Evolutionary conservation across 2,113 vertebrate species (phyloP), one percentile per base, ranked within the genome.

Genomic region (Arothron firmamentum): DNA sequence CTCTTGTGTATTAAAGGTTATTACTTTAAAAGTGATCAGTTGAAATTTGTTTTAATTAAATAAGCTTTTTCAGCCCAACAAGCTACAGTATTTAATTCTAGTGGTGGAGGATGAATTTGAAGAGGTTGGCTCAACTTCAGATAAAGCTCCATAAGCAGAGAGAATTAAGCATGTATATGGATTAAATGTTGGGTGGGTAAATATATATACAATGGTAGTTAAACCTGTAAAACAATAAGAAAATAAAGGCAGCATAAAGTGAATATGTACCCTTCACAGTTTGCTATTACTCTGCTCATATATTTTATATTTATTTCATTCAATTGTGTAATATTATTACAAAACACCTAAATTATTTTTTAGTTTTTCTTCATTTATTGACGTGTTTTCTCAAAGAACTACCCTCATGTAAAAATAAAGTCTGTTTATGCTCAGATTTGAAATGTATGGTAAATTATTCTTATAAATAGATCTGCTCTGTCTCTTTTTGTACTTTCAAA

Each of bases 341-440:
- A 88, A 46, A 84, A 74, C 72, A 88, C 89, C 88, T 95, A 97
- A 97, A 92, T 96, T 96, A 95, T 97, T 90, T 91, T 91, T 93
- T 82, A 68, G 79, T 93, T 91, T 90, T 86, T 84, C 73, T 83
- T 80, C 79, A 88, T 83, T 86, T 91, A 81, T 85, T 85, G 77
- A 80, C 80, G 72, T 90, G 89, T 89, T 88, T 92, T 90, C 85
- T 86, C 86, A 87, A 90, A 87, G 85, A 90, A 82, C 72, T 88
- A 90, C 91, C 87, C 89, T 92, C 81, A 88, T 90, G 91, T 90
- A 88, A 74, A 91, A 89, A 87, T 79, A 67, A 79, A 87, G 82
- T 73, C 62, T 74, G 74, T 85, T 81, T 81, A 79, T 86, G 75
- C 82, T 84, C 75, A 80, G 81, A 81, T 82, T 28, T 81, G 63